Conservation (phyloP, 2,888 invertebrate genomes). For the Sphaerophoria taeniata region DNA sequence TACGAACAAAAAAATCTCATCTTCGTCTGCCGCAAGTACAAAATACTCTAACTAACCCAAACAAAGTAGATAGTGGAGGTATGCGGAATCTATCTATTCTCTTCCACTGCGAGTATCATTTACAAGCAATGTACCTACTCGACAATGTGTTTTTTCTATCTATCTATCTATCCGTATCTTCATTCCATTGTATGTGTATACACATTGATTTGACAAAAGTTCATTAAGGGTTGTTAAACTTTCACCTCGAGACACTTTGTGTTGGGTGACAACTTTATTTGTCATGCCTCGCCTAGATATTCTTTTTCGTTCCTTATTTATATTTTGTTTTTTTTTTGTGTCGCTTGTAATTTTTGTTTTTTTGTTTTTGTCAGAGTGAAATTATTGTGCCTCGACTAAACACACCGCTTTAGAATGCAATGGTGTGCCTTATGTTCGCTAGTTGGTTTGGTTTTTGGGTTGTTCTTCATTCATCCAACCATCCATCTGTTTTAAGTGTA, state of each 20-base stretch:
- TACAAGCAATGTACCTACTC: background rate
- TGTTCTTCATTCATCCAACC: background rate
- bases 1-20: background rate
- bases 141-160: background rate
- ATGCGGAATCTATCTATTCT: conserved; percentile 55
- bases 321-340: background rate
- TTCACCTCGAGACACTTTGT: conserved; percentile 63
- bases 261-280: conserved; percentile 56
- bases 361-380: background rate
- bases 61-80: background rate
- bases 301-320: conserved; percentile 32
- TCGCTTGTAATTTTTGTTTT: background rate
- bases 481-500: conserved; percentile 37
- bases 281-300: conserved; percentile 50
- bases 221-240: conserved; percentile 72
- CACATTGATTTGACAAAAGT: conserved; percentile 69
- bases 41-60: background rate
- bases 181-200: conserved; percentile 1
- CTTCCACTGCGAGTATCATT: conserved; percentile 10
- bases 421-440: conserved; percentile 2
- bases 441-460: background rate
- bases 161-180: conserved; percentile 7
- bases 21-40: background rate
- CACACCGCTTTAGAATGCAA: conserved; percentile 32
- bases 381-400: conserved; percentile 15